Evolutionary conservation across 2,797 vertebrate genomes (phyloP).

Genomic region (Picus viridis): DNA sequence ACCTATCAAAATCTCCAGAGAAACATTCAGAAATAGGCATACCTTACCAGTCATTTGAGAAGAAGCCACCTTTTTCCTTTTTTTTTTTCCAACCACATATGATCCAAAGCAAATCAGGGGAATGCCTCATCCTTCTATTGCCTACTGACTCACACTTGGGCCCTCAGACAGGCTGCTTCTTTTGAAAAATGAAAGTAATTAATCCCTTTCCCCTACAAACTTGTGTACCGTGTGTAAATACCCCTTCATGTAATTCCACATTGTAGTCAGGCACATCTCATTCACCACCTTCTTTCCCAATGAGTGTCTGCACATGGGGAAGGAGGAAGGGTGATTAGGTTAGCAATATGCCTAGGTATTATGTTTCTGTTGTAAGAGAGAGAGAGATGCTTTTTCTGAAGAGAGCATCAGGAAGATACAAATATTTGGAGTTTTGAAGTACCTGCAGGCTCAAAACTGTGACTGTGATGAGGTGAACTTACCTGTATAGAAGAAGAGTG

Average conservation of each 20-base stretch:
- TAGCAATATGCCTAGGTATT: neutral
- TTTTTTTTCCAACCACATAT: neutral
- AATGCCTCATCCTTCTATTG: neutral
- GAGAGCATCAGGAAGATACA: rapidly evolving
- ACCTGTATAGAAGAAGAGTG: neutral
- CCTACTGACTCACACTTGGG: neutral
- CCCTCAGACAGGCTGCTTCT: neutral
- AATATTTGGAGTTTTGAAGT: neutral
- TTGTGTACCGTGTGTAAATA: neutral
- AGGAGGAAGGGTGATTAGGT: neutral
- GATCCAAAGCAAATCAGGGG: neutral
- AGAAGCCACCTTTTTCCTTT: neutral
- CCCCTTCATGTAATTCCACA: neutral
- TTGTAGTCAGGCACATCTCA: neutral
- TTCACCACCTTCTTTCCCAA: neutral
- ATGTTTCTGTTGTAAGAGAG: neutral
- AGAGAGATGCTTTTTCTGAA: neutral
- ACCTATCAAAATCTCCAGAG: neutral
- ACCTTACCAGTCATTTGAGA: neutral
- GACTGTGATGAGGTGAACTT: neutral
- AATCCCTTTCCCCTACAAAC: neutral
- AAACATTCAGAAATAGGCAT: neutral
- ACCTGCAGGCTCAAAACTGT: neutral
- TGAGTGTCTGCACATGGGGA: neutral
- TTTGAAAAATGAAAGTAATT: constrained; percentile 10